phyloP scores from a whole-genome alignment of 1,140 invertebrate genomes.

The Orchestia grillus region DNA sequence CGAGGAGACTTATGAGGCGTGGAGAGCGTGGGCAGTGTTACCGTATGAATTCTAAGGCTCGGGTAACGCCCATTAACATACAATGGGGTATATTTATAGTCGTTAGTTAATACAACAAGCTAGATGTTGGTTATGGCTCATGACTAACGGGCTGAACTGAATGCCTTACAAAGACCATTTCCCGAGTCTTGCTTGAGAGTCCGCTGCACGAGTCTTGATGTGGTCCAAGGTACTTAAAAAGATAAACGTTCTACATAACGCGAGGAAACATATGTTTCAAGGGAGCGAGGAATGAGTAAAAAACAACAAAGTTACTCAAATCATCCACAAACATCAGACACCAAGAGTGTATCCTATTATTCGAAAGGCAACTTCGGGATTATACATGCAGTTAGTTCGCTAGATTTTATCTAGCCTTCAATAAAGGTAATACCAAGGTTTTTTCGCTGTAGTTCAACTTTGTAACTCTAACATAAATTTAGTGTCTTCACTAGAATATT shows the following conservation, averaged over 20 bases:
- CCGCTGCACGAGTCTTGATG: too few relatives aligned
- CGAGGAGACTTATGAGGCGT: background rate
- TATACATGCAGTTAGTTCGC: too few relatives aligned
- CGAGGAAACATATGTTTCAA: background rate
- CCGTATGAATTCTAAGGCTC: conserved; percentile 27
- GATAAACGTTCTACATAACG: background rate
- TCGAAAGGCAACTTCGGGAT: background rate
- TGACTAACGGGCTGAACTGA: background rate
- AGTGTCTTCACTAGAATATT: too few relatives aligned
- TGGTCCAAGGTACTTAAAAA: background rate
- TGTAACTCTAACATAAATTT: too few relatives aligned
- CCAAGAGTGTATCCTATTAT: too few relatives aligned
- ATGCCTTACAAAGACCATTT: background rate
- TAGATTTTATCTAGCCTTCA: too few relatives aligned
- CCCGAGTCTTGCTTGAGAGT: background rate
- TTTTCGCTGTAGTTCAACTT: too few relatives aligned
- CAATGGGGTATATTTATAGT: conserved; percentile 18
- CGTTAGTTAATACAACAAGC: conserved; percentile 8
- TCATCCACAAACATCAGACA: too few relatives aligned
- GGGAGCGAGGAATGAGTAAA: too few relatives aligned
- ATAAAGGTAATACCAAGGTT: too few relatives aligned
- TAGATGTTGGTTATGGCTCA: background rate
- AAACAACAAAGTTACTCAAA: too few relatives aligned
- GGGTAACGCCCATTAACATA: background rate
- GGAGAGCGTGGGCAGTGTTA: background rate